Percentiles rank a stretch among this genome's conserved stretches.
Evolutionary conservation across 2,113 vertebrate species (phyloP).

Genomic region (Cyanoderma ruficeps): DNA sequence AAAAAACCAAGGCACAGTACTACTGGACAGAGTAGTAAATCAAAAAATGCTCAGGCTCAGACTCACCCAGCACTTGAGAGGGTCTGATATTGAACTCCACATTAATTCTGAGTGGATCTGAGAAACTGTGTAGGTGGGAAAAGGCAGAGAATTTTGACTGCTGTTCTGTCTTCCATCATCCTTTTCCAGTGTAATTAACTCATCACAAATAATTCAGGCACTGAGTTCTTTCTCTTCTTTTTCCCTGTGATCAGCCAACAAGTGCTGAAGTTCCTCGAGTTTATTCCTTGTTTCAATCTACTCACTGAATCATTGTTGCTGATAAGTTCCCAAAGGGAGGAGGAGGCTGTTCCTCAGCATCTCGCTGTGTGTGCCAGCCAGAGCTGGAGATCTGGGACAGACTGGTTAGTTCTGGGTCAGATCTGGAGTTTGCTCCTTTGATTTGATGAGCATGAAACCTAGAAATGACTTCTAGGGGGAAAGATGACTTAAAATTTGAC

Average conservation of each 20-base stretch:
- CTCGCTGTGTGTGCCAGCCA: not conserved
- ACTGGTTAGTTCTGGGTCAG: not conserved
- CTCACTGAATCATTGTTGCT: not conserved
- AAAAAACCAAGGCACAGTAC: not conserved
- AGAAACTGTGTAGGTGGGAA: not conserved
- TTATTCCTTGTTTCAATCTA: not conserved
- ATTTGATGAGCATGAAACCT: not conserved
- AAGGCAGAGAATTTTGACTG: slow-evolving; percentile 29
- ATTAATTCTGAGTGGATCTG: slow-evolving; percentile 23
- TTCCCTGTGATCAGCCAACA: not conserved
- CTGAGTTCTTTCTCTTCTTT: not conserved
- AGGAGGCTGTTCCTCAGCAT: not conserved
- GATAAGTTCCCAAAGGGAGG: not conserved
- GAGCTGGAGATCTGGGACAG: not conserved
- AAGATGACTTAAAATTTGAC: not conserved
- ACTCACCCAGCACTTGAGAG: not conserved
- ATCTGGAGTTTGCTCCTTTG: not conserved
- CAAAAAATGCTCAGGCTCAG: not conserved
- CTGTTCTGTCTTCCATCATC: slow-evolving; percentile 14
- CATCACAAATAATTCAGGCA: slow-evolving; percentile 26
- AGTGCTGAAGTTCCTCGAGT: not conserved
- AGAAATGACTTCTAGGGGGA: not conserved
- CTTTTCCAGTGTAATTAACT: not conserved
- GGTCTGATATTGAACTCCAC: slow-evolving; percentile 13
- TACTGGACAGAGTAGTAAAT: not conserved